phyloP scores from a whole-genome alignment of 2,113 vertebrate species.

The Sander lucioperca region DNA sequence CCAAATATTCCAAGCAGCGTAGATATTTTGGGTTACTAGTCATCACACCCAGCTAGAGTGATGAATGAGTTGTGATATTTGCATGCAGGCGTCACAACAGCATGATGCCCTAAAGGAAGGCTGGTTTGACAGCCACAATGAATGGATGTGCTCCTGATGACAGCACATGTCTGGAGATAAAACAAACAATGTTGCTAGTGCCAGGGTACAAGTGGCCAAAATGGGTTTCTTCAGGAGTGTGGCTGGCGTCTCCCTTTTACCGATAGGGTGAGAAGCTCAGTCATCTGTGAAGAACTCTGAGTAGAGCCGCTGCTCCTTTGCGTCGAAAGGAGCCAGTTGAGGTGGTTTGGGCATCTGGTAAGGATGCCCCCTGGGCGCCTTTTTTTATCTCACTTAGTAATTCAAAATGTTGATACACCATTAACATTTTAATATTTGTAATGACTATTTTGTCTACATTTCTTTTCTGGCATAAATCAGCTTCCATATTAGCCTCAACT shows the following conservation, averaged over 20 bases:
- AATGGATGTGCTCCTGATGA: constrained; percentile 53
- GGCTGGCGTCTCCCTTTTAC: too few species aligned
- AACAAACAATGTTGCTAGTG: constrained; percentile 11
- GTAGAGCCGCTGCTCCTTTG: too few species aligned
- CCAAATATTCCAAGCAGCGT: constrained; percentile 16
- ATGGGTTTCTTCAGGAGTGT: too few species aligned
- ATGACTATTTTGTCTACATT: background rate
- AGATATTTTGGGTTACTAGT: constrained; percentile 21
- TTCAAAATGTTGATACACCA: background rate
- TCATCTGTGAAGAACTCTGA: too few species aligned
- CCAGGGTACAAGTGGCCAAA: too few species aligned
- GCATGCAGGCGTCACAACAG: constrained; percentile 43
- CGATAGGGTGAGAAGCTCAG: too few species aligned
- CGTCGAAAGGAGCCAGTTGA: too few species aligned
- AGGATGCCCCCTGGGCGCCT: too few species aligned
- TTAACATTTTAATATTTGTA: background rate
- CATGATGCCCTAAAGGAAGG: constrained; percentile 52
- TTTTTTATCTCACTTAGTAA: background rate
- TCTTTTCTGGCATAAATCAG: background rate
- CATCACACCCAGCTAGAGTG: constrained; percentile 7
- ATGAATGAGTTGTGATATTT: constrained; percentile 42
- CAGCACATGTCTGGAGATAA: constrained; percentile 46
- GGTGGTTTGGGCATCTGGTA: too few species aligned
- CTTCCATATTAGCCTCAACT: constrained; percentile 1
- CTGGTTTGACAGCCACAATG: constrained; percentile 36